Conservation (phyloP, 2,113 vertebrate species). For the Circaetus cinerascens region DNA sequence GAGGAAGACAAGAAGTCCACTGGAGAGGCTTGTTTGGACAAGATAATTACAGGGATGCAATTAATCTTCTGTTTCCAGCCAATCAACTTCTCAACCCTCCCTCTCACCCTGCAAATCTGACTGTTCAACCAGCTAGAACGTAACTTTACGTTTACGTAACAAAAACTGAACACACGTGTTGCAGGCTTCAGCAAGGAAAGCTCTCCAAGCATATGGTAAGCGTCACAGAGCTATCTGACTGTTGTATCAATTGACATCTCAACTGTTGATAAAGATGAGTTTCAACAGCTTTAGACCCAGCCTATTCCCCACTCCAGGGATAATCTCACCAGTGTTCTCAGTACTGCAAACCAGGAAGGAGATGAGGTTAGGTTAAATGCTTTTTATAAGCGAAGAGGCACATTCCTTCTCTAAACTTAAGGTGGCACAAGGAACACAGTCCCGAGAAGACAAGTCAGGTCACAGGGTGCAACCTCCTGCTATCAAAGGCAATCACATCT, state of each 20-base stretch:
- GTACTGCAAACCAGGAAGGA: background rate
- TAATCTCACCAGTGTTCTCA: background rate
- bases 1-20: background rate
- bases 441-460: background rate
- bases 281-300: background rate
- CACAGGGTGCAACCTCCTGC: background rate
- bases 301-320: background rate
- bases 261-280: background rate
- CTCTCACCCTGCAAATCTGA: background rate
- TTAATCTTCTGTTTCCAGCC: background rate
- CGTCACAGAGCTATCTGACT: background rate
- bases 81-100: background rate
- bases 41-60: slow-evolving; percentile 14
- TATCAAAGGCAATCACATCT: background rate
- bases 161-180: rapidly evolving
- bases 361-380: background rate
- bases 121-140: background rate
- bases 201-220: background rate
- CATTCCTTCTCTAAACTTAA: background rate
- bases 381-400: background rate
- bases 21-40: background rate
- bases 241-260: background rate
- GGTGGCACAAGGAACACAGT: background rate
- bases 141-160: background rate
- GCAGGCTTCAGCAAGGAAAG: background rate